Evolutionary conservation across 2,888 invertebrate genomes (phyloP), one percentile per base, ranked within the genome.

Genomic region (Bursaphelenchus okinawaensis): DNA sequence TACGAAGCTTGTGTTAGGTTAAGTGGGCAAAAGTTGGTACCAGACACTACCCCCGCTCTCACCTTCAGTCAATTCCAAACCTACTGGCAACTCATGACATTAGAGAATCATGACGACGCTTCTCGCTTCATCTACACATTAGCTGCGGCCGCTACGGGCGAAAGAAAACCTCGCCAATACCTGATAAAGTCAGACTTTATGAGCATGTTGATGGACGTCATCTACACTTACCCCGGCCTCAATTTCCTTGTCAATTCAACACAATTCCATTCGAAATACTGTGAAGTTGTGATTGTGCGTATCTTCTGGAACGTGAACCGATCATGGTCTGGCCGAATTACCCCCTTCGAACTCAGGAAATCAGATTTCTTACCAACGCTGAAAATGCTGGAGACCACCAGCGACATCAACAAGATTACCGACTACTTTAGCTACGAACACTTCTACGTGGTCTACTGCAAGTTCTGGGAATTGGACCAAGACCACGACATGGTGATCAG

Each of bases 381-480:
- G 27, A 63, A 70, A 50, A 66, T 69, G 54, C 68, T 81, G 52
- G 72, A 75, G 28, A 61, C 64, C n/a, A 73, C 73, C 52, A 70
- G 71, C 51, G 79, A 78, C 55, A 78, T 77, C 71, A 77, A 75
- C 66, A 75, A 75, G 63, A 62, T 88, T 59, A 87, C 87, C 50
- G 87, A 88, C 70, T 86, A 84, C 84, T 90, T 87, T 87, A 95
- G 95, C 83, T 98, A 99, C 84, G 98, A 99, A 85, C 98, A 98
- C 86, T 98, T 98, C 86, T 98, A 98, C 86, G 98, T 98, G 68
- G 95, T 98, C 84, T 98, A 99, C 85, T 98, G 98, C 87, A 98
- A 98, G 85, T 99, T 98, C 86, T 99, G 98, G 98, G 98, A 98
- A 85, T 86, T 98, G 83, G 98, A 98, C 85, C 88, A 91, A 71